Evolutionary conservation across 2,797 vertebrate species (phyloP), one percentile per base, ranked within the genome.

Genomic region (Notamacropus eugenii): DNA sequence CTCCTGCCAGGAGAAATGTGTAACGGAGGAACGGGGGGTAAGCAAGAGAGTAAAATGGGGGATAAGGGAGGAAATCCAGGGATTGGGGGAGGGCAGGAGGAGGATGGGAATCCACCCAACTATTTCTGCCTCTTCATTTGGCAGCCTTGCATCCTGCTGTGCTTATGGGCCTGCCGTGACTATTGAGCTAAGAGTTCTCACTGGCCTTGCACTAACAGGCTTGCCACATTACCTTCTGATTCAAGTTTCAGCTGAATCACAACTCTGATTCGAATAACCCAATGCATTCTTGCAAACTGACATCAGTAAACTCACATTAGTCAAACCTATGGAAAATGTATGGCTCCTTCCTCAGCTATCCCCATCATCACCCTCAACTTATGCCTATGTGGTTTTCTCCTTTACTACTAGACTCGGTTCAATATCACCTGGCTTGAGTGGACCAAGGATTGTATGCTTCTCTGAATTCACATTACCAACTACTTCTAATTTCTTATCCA

Each of bases 261-360:
- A 94, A 95, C 97, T 98, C 98, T 98, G 96, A 92, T 98, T 98
- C 98, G 97, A 97, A 98, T 97, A 98, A 97, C 93, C 91, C 93
- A 27, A 5, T 46, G 93, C n/a, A 91, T 97, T 98, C 98, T 95
- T 98, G 96, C 31, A 90, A 90, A 95, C 96, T 96, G 96, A 97
- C 97, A 95, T 97, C 95, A 97, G 97, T 96, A 97, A 98, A 97
- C 97, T 94, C 94, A 97, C 96, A 91, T 56, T 97, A 95, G 98
- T 94, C 94, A 93, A 93, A 97, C 91, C 94, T 91, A 67, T 50
- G 87, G 96, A 97, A 31, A 93, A 54, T 92, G 94, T 50, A 93
- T 94, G 95, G 54, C 55, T 93, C 90, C 74, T 96, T 97, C 93
- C 97, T 95, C 97, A 96, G 96, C 97, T 96, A 96, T 91, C 31